Evolutionary conservation across 1,140 invertebrate genomes (phyloP).

Genomic region (Manduca sexta): DNA sequence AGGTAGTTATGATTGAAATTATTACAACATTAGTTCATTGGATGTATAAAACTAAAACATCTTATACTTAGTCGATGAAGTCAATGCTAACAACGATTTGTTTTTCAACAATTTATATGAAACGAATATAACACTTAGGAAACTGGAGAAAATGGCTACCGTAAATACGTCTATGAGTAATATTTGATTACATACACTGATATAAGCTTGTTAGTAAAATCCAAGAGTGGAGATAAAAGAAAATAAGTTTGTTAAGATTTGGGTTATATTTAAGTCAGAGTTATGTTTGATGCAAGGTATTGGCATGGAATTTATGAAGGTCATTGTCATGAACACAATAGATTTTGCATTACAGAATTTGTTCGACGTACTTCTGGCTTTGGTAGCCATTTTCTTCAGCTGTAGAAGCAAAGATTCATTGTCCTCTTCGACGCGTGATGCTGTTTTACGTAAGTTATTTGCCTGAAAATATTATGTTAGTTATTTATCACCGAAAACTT

Average conservation of each 20-base stretch:
- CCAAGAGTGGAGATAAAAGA: conserved; percentile 11
- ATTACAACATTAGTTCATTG: neutral
- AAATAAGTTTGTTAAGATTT: conserved; percentile 11
- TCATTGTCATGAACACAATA: conserved; percentile 18
- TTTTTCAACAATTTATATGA: no score
- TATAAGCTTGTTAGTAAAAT: conserved; percentile 46
- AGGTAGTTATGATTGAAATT: no score
- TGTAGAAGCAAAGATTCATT: conserved; percentile 94
- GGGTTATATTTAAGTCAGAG: conserved; percentile 11
- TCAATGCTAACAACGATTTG: no score
- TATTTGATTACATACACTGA: conserved; percentile 20
- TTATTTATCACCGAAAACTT: conserved; percentile 35
- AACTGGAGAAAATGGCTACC: conserved; percentile 76
- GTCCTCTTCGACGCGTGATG: conserved; percentile 91
- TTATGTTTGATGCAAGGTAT: conserved; percentile 5
- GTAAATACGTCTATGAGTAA: conserved; percentile 46
- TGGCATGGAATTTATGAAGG: conserved; percentile 18
- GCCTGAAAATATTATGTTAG: conserved; percentile 78
- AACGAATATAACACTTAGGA: no score
- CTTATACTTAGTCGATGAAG: neutral
- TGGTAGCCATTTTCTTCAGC: conserved; percentile 94
- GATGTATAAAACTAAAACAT: neutral
- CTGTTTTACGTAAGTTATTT: conserved; percentile 88
- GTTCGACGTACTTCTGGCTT: conserved; percentile 82
- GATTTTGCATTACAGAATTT: conserved; percentile 51